Conservation (phyloP, 1,140 invertebrate genomes). For the Conopomorpha cramerella region DNA sequence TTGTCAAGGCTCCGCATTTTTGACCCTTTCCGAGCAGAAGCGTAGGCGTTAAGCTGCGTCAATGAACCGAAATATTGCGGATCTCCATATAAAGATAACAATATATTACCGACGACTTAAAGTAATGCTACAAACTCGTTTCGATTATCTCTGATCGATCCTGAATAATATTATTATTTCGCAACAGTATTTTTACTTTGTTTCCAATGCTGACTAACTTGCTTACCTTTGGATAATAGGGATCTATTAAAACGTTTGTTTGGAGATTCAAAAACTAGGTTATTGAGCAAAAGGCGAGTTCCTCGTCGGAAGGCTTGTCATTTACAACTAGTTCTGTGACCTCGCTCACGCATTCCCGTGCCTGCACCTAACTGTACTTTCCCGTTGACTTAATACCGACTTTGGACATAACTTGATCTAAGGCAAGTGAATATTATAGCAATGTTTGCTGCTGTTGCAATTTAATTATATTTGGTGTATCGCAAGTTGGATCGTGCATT, state of each 20-base stretch:
- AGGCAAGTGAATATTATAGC: conserved; percentile 49
- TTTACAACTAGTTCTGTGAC: conserved; percentile 60
- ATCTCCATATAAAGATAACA: conserved; percentile 30
- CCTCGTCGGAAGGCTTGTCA: conserved; percentile 48
- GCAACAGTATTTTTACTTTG: background rate
- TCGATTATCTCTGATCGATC: too few species aligned
- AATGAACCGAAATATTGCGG: conserved; percentile 54
- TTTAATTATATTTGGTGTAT: conserved; percentile 56
- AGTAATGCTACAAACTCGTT: too few species aligned
- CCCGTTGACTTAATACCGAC: conserved; percentile 55
- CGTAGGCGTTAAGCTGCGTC: conserved; percentile 51
- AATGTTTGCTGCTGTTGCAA: conserved; percentile 47
- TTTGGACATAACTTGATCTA: conserved; percentile 57
- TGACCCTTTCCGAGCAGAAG: conserved; percentile 1
- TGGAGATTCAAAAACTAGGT: conserved; percentile 7
- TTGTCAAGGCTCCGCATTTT: too few species aligned
- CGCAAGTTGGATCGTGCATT: conserved; percentile 16
- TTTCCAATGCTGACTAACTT: background rate
- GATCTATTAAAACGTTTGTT: background rate
- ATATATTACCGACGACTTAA: background rate
- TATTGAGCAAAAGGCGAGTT: conserved; percentile 33
- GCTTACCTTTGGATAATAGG: background rate
- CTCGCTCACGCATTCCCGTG: conserved; percentile 60
- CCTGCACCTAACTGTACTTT: conserved; percentile 59
- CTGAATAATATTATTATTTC: background rate